Percentiles rank a stretch among this genome's conserved stretches.
Evolutionary conservation across 2,797 vertebrate genomes (phyloP).

Genomic region (Acanthornis magna): DNA sequence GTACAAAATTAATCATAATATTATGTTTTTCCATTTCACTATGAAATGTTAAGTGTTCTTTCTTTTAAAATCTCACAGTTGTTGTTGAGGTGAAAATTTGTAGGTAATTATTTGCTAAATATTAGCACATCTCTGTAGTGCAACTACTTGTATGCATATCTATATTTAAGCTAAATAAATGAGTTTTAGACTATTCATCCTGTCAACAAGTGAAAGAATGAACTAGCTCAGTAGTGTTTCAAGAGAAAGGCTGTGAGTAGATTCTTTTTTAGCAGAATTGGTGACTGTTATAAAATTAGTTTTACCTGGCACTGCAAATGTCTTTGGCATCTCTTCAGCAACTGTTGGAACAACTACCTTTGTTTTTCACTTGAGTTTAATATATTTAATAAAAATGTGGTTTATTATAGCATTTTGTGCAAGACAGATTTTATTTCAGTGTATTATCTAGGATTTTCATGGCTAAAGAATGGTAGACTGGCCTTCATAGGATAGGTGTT

Average conservation of each 20-base stretch:
- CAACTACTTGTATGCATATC: not conserved
- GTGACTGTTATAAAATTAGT: not conserved
- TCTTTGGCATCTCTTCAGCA: not conserved
- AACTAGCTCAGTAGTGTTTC: not conserved
- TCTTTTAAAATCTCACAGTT: not conserved
- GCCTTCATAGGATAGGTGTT: not conserved
- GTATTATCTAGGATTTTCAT: not conserved
- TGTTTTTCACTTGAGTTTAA: not conserved
- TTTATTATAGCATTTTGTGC: not conserved
- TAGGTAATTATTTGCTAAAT: not conserved
- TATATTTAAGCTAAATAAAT: not conserved
- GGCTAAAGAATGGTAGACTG: not conserved
- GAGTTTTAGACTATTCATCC: not conserved
- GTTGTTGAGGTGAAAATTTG: not conserved
- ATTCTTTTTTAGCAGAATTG: not conserved
- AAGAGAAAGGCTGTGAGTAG: not conserved
- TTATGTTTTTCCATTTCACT: not conserved
- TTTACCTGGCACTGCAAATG: not conserved
- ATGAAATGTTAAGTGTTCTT: not conserved
- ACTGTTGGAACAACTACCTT: not conserved
- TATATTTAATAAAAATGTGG: not conserved
- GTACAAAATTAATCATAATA: not conserved
- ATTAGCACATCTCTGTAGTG: not conserved
- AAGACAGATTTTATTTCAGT: not conserved
- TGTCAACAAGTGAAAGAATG: not conserved